phyloP scores from a whole-genome alignment of 2,797 vertebrate genomes.

The Smutsia temminckii region DNA sequence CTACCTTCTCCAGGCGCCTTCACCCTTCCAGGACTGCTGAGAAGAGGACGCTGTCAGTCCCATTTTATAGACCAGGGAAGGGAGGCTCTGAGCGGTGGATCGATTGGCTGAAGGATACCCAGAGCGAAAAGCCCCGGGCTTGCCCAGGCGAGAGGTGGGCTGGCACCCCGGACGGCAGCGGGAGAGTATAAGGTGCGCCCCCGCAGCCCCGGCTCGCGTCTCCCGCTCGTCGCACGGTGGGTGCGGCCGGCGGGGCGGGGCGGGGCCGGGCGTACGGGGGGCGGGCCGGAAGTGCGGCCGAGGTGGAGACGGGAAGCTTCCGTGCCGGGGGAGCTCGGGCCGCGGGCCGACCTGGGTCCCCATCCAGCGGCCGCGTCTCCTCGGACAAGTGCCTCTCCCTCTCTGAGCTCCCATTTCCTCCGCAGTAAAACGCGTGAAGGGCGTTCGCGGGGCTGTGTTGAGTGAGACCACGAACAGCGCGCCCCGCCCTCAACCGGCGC shows the following conservation, averaged over 20 bases:
- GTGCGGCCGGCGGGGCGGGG: slow-evolving; percentile 59
- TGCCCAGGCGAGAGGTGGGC: neutral
- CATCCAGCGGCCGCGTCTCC: neutral
- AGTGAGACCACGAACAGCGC: neutral
- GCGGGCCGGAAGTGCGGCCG: slow-evolving; percentile 61
- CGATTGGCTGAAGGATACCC: neutral
- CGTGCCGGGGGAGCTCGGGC: neutral
- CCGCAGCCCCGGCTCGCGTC: neutral
- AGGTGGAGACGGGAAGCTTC: slow-evolving; percentile 60
- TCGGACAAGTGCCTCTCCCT: neutral
- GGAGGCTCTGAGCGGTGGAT: slow-evolving; percentile 11
- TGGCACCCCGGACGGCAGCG: neutral
- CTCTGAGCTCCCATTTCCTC: neutral
- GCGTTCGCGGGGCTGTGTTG: neutral
- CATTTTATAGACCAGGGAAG: slow-evolving; percentile 37
- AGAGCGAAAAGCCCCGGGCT: neutral
- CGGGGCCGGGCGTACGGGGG: neutral
- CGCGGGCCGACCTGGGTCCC: neutral
- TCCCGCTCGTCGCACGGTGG: slow-evolving; percentile 16
- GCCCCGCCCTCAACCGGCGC: neutral
- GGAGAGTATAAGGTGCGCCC: neutral
- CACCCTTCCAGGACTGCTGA: neutral
- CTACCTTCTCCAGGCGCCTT: neutral
- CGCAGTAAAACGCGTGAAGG: neutral
- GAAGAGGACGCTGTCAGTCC: neutral